A percentile compares a stretch with the other conserved stretches of the same genome.
Evolutionary conservation across 2,888 invertebrate species (phyloP).

Genomic region (Scaeva pyrastri): DNA sequence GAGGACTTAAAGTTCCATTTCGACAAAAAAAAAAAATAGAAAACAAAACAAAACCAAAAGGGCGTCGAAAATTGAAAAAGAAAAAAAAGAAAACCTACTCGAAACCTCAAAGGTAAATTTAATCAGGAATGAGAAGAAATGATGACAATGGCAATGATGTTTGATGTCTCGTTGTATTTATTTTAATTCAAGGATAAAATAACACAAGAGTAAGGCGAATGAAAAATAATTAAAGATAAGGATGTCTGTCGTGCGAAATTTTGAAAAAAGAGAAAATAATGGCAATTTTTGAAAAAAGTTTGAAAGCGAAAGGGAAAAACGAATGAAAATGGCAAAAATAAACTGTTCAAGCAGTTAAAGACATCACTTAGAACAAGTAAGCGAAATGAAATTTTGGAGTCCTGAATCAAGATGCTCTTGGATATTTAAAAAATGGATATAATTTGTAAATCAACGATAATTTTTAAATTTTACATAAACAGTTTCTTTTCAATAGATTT

Average conservation of each 20-base stretch:
- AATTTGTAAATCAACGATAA: too few relatives aligned
- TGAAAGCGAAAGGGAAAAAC: background rate
- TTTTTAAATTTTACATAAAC: too few relatives aligned
- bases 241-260: background rate
- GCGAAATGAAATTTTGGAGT: too few relatives aligned
- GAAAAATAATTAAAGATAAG: background rate
- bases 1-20: constrained; percentile 38
- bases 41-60: constrained; percentile 15
- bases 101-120: constrained; percentile 72
- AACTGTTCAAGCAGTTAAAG: too few relatives aligned
- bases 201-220: background rate
- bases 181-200: constrained; percentile 53
- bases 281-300: too few relatives aligned
- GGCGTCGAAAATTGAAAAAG: constrained; percentile 24
- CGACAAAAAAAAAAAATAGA: background rate
- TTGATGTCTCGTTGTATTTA: constrained; percentile 44
- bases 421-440: too few relatives aligned
- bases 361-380: too few relatives aligned
- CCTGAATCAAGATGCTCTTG: too few relatives aligned
- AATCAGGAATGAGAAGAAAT: constrained; percentile 72
- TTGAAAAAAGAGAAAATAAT: too few relatives aligned
- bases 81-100: constrained; percentile 4
- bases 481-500: too few relatives aligned
- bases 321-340: too few relatives aligned
- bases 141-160: constrained; percentile 56